Conservation (phyloP, 2,888 invertebrate species). For the Apamea monoglypha region DNA sequence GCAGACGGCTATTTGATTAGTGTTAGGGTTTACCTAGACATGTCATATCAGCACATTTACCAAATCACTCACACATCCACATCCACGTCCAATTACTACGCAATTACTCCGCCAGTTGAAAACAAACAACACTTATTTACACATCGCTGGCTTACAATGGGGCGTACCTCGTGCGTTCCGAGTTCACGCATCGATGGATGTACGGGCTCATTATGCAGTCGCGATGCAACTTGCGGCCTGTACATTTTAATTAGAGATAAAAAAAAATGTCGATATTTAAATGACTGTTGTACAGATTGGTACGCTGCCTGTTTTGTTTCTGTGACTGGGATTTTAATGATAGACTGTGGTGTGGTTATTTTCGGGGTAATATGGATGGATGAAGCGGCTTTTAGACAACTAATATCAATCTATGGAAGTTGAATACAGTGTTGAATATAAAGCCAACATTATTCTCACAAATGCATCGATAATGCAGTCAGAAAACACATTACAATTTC, state of each 20-base stretch:
- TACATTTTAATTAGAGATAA: constrained; percentile 65
- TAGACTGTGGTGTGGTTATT: not conserved
- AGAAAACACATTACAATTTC: constrained; percentile 39
- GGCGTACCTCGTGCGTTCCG: constrained; percentile 50
- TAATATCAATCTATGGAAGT: not conserved
- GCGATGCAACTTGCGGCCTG: constrained; percentile 43
- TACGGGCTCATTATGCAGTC: constrained; percentile 66
- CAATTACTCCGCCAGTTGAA: constrained; percentile 68
- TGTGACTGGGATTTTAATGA: not conserved
- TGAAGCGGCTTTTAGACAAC: not conserved
- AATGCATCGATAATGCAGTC: constrained; percentile 21
- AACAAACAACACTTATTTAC: constrained; percentile 71
- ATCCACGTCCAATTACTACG: constrained; percentile 66
- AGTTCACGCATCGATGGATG: constrained; percentile 67
- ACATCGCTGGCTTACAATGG: constrained; percentile 68
- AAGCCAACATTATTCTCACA: constrained; percentile 21
- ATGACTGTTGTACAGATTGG: constrained; percentile 34
- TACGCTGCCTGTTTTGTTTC: constrained; percentile 14
- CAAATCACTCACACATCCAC: constrained; percentile 37
- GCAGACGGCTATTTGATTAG: not conserved
- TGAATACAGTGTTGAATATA: not conserved
- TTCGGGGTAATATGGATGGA: not conserved
- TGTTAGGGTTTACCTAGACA: not conserved
- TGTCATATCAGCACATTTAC: not conserved
- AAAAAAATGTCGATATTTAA: constrained; percentile 57